A percentile compares a stretch with the other conserved stretches of the same genome.
These are phyloP conservation scores for Brienomyrus longianalis DNA, from an alignment of 2,113 vertebrate genomes.

Conservation along the genomic window DNA sequence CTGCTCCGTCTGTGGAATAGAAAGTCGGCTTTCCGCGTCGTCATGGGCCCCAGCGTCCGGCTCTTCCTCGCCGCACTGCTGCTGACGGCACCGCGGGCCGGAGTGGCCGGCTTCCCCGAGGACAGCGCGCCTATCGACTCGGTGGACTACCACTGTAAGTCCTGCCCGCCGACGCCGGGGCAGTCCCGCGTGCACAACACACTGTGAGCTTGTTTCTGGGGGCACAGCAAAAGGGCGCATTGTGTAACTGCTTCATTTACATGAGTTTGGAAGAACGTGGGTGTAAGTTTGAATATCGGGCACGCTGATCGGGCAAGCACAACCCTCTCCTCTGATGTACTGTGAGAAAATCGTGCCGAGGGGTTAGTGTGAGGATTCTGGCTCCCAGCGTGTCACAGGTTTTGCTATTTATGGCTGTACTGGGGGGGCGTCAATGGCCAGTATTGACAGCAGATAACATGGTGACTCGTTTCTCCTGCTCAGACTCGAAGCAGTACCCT, in stretches of 20 bases:
- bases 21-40: conserved; percentile 54
- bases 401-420: conserved; percentile 47
- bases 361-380: not conserved
- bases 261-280: not conserved
- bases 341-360: conserved; percentile 39
- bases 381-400: not conserved
- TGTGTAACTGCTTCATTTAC: not conserved
- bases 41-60: conserved; percentile 73
- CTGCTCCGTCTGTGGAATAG: conserved; percentile 51
- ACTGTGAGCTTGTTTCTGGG: not conserved
- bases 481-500: conserved; percentile 93
- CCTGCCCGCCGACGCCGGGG: not conserved
- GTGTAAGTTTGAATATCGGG: conserved; percentile 30
- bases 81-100: conserved; percentile 53
- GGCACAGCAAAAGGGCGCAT: not conserved
- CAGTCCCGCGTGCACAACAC: too few relatives aligned
- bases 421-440: not conserved
- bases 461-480: conserved; percentile 60
- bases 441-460: conserved; percentile 56
- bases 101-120: conserved; percentile 87
- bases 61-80: conserved; percentile 64
- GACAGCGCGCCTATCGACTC: conserved; percentile 76
- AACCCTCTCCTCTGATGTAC: conserved; percentile 34
- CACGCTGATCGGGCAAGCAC: conserved; percentile 31
- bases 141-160: conserved; percentile 91